Evolutionary conservation across 2,113 vertebrate genomes (phyloP), one percentile per base, ranked within the genome.

Genomic region (Taurulus bubalis): DNA sequence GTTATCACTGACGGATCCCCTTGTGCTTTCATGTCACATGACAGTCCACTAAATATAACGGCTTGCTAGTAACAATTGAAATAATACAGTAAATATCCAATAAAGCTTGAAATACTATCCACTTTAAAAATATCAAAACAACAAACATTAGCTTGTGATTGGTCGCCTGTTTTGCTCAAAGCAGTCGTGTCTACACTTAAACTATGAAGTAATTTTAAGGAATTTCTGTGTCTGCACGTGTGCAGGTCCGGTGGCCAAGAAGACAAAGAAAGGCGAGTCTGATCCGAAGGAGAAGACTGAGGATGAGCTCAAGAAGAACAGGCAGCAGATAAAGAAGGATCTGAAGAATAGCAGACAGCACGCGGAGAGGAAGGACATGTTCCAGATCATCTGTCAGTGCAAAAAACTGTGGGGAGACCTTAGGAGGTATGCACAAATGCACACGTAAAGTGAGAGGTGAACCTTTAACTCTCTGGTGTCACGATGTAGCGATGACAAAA

Each of bases 361-460:
- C 88, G 94, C 89, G 49, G 96, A 98, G 30, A 92, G 81, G 85
- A 99, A 94, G 92, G 95, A 94, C 85, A 97, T 96, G 89, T 98
- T 96, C n/a, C 91, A 97, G 18, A 80, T 96, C 80, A 93, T 98
- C 80, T 83, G 89, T 74, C 95, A 95, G 73, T 94, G 96, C 22
- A 99, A 99, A 85, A 94, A 95, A 83, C 94, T 99, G 79, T 99
- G 98, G 98, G 93, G 84, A 36, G 55, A 82, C 8, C 85, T 94
- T 42, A 82, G 93, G 67, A 91, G 78, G 93, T 93, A 85, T 32
- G 28, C 58, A 10, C 22, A 11, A 38, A 12, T 60, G 38, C 71
- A 30, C 24, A 28, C 40, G 56, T 4, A 14, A 56, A 56, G 53
- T 24, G 11, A 55, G n/a, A 24, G 53, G 24, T 49, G n/a, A 55